Percentiles rank a stretch among this genome's conserved stretches.
Evolutionary conservation across 2,113 vertebrate genomes (phyloP).

Genomic region (Stigmatopora argus): DNA sequence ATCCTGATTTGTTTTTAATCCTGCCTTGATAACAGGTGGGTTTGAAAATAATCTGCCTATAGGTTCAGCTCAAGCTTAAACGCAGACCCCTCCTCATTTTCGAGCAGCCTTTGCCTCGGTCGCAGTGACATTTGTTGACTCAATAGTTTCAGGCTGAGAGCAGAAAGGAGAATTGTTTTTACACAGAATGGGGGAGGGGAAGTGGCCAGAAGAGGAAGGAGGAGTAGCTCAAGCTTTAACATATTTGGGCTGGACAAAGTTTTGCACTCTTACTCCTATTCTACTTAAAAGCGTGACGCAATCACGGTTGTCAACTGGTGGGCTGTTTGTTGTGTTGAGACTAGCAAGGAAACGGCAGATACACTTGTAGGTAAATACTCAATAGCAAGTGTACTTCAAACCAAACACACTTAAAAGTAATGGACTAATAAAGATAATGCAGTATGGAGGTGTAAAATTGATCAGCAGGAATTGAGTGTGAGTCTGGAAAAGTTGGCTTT

Average conservation of each 20-base stretch:
- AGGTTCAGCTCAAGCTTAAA: conserved; percentile 63
- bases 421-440: background rate
- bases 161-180: conserved; percentile 75
- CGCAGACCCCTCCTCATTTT: conserved; percentile 58
- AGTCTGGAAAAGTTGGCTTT: background rate
- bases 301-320: background rate
- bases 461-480: background rate
- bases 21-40: conserved; percentile 63
- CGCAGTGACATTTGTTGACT: conserved; percentile 75
- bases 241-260: conserved; percentile 37
- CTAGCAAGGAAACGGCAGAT: background rate
- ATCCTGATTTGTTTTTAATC: conserved; percentile 28
- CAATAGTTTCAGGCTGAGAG: conserved; percentile 67
- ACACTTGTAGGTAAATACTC: background rate
- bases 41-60: conserved; percentile 69
- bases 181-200: conserved; percentile 64
- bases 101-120: conserved; percentile 50
- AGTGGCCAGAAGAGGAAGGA: conserved; percentile 40
- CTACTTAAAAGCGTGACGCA: background rate
- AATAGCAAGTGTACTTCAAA: background rate
- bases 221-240: conserved; percentile 42
- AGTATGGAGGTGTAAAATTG: background rate
- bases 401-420: background rate
- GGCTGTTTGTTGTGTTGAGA: background rate
- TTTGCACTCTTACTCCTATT: background rate